Evolutionary conservation across 2,113 vertebrate genomes (phyloP), one percentile per base, ranked within the genome.

Genomic region (Phalacrocorax carbo): DNA sequence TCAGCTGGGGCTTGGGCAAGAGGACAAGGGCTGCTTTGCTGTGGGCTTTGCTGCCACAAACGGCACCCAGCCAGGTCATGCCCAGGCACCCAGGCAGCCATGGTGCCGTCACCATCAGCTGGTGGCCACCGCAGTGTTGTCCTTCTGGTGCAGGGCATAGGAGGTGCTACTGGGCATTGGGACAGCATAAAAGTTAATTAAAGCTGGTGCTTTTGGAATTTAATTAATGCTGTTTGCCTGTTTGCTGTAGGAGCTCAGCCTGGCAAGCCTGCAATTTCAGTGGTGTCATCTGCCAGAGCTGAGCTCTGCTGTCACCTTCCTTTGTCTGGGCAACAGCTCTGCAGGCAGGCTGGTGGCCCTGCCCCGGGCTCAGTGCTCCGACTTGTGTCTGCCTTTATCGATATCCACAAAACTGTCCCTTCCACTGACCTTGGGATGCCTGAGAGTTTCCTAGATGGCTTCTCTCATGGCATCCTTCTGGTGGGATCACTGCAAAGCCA

Each of bases 41-140:
- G 27, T 46, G 57, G 58, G 42, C 34, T 64, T 61, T 90, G 38
- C 42, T 2, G 4, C 62, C n/a, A 64, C 34, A 65, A 42, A 40
- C 19, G 40, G 22, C 60, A 65, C 20, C 40, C 6, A 3, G 15
- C 11, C 29, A 42, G 29, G 54, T 57, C 44, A 2, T 38, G 26
- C 9, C 52, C 52, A 61, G 30, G 27, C 0, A 1, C 34, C 21
- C 2, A 1, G 38, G 34, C 51, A 72, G 13, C 60, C 57, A 9
- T 2, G 10, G 36, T 54, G 69, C 42, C 65, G 68, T 27, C 46
- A 54, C 51, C 65, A 54, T 40, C 60, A 75, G 30, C 64, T 69
- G 48, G 3, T 13, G 30, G 23, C 34, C 40, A 61, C 26, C 0
- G 0, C 34, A 46, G 19, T 12, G 27, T 82, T 20, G 4, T 85